A percentile compares a stretch with the other conserved stretches of the same genome.
Evolutionary conservation across 1,140 invertebrate genomes (phyloP).

Genomic region (Batillaria attramentaria): DNA sequence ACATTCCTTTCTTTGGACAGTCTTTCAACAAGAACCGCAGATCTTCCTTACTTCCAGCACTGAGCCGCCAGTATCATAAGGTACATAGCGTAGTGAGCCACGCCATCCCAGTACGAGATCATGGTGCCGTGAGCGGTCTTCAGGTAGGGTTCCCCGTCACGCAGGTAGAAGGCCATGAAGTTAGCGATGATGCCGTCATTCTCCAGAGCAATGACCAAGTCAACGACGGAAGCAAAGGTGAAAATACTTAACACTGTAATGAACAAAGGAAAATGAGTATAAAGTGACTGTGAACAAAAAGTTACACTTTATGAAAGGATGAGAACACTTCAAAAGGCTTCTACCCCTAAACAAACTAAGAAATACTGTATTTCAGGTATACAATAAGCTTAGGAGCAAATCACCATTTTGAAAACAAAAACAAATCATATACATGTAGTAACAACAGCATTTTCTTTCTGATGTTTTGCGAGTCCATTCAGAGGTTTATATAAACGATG

Average conservation of each 20-base stretch:
- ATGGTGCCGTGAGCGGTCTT: constrained; percentile 65
- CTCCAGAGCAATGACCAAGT: constrained; percentile 65
- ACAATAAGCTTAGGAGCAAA: too few species aligned
- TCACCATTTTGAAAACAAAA: too few species aligned
- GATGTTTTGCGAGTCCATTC: too few species aligned
- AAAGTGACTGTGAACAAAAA: background rate
- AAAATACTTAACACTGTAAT: constrained; percentile 64
- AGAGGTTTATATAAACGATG: too few species aligned
- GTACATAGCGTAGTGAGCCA: constrained; percentile 66
- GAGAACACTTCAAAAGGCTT: too few species aligned
- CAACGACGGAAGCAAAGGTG: constrained; percentile 60
- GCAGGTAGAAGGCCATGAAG: constrained; percentile 65
- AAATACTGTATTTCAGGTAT: too few species aligned
- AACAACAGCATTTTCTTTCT: too few species aligned
- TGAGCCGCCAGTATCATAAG: constrained; percentile 55
- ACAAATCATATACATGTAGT: too few species aligned
- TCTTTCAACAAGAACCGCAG: background rate
- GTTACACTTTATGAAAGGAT: too few species aligned
- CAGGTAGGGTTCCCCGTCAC: constrained; percentile 67
- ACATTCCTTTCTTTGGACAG: background rate
- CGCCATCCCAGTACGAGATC: constrained; percentile 69
- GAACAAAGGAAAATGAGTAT: constrained; percentile 13
- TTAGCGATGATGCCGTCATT: constrained; percentile 63
- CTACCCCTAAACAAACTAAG: too few species aligned
- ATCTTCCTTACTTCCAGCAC: constrained; percentile 46